Evolutionary conservation across 2,888 invertebrate species (phyloP).

Genomic region (Ferdinandea cuprea): DNA sequence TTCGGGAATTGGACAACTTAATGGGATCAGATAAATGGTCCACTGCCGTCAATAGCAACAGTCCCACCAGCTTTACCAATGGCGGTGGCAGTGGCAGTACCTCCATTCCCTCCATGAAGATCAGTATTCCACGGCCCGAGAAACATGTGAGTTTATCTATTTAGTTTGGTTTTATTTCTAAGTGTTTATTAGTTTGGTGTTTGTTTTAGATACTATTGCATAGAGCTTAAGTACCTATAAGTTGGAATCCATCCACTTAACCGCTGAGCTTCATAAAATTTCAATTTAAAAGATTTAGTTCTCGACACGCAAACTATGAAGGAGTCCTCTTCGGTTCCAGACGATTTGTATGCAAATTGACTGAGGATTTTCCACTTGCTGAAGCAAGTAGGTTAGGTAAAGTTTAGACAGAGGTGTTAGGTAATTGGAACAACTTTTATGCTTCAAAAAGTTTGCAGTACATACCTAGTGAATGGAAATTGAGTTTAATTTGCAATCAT

Average conservation of each 20-base stretch:
- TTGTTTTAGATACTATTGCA: slow-evolving; percentile 54
- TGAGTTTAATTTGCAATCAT: slow-evolving; percentile 55
- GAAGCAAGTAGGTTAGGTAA: slow-evolving; percentile 43
- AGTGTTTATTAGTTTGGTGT: slow-evolving; percentile 37
- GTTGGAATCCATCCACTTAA: slow-evolving; percentile 39
- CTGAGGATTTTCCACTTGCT: slow-evolving; percentile 16
- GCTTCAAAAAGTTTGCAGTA: slow-evolving; percentile 43
- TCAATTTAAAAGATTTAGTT: slow-evolving; percentile 10
- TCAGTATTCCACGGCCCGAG: slow-evolving; percentile 81
- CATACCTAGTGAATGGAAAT: slow-evolving; percentile 52
- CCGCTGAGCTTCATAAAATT: slow-evolving; percentile 60
- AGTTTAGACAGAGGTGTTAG: slow-evolving; percentile 48
- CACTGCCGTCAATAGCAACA: slow-evolving; percentile 48
- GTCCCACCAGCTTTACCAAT: slow-evolving; percentile 50
- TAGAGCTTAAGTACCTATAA: slow-evolving; percentile 15
- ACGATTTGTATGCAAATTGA: slow-evolving; percentile 56
- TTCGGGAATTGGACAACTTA: slow-evolving; percentile 83
- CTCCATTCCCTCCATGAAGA: slow-evolving; percentile 76
- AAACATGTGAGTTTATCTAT: slow-evolving; percentile 81
- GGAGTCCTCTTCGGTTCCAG: slow-evolving; percentile 28
- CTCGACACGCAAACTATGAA: slow-evolving; percentile 30
- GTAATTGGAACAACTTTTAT: slow-evolving; percentile 61
- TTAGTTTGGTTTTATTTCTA: slow-evolving; percentile 3
- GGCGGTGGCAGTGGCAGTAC: slow-evolving; percentile 34
- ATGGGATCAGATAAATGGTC: slow-evolving; percentile 81